phyloP scores from a whole-genome alignment of 2,113 vertebrate genomes.

The Benitochromis conjunctus region DNA sequence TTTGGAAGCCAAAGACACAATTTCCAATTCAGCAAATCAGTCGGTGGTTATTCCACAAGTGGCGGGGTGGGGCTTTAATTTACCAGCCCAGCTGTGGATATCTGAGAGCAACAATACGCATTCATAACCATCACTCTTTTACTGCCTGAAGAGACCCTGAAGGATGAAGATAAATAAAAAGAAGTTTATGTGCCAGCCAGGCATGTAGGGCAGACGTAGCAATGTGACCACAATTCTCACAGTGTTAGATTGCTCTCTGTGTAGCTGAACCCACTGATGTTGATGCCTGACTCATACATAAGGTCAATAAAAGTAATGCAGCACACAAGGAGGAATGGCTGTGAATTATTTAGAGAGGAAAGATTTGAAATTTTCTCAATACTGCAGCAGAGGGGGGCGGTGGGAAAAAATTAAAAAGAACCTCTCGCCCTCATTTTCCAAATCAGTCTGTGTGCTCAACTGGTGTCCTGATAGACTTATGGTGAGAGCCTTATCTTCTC shows the following conservation, averaged over 20 bases:
- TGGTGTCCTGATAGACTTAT: background rate
- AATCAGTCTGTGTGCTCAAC: background rate
- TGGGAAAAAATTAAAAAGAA: background rate
- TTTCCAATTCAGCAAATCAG: background rate
- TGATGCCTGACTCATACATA: background rate
- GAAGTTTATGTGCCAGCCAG: background rate
- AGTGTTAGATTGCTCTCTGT: background rate
- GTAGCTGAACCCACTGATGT: background rate
- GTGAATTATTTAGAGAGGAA: constrained; percentile 51
- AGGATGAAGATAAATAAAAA: background rate
- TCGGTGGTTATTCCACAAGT: background rate
- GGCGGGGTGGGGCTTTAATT: background rate
- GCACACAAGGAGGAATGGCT: background rate
- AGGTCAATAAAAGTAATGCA: constrained; percentile 32
- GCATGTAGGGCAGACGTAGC: background rate
- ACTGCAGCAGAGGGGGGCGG: background rate
- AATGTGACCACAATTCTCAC: background rate
- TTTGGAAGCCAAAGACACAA: background rate
- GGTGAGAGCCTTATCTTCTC: background rate
- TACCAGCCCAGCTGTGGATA: background rate
- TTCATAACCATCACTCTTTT: background rate
- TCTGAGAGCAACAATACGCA: background rate
- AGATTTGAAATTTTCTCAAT: constrained; percentile 1
- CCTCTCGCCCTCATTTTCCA: background rate
- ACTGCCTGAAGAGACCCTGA: background rate